These are phyloP conservation scores for Petrolisthes cinctipes DNA, from an alignment of 2,888 invertebrate species.

Conservation along the genomic window DNA sequence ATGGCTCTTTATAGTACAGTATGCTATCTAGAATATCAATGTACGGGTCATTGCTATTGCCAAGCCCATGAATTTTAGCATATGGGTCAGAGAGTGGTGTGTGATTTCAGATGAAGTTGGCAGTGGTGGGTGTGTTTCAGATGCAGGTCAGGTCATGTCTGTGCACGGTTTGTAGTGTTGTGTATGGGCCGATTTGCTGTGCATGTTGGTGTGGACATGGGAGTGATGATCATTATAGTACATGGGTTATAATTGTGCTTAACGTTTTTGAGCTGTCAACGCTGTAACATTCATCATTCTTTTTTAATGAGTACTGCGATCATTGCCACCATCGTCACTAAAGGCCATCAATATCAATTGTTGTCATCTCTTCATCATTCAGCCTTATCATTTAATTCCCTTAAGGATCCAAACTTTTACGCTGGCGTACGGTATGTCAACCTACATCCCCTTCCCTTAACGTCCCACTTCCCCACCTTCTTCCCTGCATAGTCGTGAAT, in stretches of 20 bases:
- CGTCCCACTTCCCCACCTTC: not conserved
- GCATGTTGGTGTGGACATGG: too few relatives aligned
- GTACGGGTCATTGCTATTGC: too few relatives aligned
- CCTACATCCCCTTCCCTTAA: not conserved
- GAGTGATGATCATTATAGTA: too few relatives aligned
- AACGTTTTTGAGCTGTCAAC: too few relatives aligned
- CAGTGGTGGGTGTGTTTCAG: too few relatives aligned
- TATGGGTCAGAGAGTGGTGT: too few relatives aligned
- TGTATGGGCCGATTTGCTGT: too few relatives aligned
- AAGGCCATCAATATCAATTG: constrained; percentile 2
- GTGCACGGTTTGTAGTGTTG: too few relatives aligned
- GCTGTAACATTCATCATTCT: not conserved
- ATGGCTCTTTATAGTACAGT: not conserved
- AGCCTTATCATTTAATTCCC: not conserved
- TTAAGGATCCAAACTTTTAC: constrained; percentile 9
- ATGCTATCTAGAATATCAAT: not conserved
- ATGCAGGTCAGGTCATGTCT: too few relatives aligned
- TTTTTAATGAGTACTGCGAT: not conserved
- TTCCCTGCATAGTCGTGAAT: not conserved
- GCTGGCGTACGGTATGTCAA: constrained; percentile 3
- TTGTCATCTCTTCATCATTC: constrained; percentile 2
- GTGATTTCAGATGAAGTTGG: too few relatives aligned
- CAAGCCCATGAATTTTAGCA: too few relatives aligned
- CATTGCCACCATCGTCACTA: not conserved
- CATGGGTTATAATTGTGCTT: too few relatives aligned